phyloP scores from a whole-genome alignment of 1,140 invertebrate genomes.

The Cydia amplana region DNA sequence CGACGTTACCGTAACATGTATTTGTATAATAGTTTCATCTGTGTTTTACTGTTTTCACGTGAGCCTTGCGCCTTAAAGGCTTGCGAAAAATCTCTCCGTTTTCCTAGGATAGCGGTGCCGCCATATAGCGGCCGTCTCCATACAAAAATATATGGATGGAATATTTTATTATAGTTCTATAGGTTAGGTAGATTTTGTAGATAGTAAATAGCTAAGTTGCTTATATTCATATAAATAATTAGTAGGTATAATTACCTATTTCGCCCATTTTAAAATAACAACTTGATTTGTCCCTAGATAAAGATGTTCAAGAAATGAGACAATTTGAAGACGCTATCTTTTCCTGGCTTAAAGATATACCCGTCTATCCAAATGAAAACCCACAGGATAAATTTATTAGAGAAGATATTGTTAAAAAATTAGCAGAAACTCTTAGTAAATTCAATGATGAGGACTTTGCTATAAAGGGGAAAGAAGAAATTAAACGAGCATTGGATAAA shows the following conservation, averaged over 20 bases:
- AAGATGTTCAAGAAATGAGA: neutral
- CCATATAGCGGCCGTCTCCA: too few relatives aligned
- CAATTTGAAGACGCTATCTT: neutral
- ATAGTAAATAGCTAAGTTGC: too few relatives aligned
- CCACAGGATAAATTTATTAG: conserved; percentile 9
- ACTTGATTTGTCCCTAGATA: neutral
- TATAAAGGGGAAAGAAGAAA: neutral
- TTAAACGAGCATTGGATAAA: neutral
- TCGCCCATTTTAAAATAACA: neutral
- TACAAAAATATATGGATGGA: too few relatives aligned
- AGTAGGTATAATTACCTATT: neutral
- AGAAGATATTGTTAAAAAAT: conserved; percentile 6
- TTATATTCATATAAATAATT: too few relatives aligned
- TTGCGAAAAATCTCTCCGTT: too few relatives aligned
- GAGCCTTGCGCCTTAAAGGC: too few relatives aligned
- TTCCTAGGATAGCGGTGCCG: too few relatives aligned
- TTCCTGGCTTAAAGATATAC: conserved; percentile 21
- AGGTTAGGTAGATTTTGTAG: too few relatives aligned
- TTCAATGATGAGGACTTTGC: neutral
- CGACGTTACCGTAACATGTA: too few relatives aligned
- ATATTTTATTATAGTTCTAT: too few relatives aligned
- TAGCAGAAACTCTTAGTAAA: neutral
- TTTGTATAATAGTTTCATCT: too few relatives aligned
- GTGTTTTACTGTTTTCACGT: too few relatives aligned
- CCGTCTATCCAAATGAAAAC: conserved; percentile 2